Conservation (phyloP, 2,797 vertebrate species). For the Tapera naevia region DNA sequence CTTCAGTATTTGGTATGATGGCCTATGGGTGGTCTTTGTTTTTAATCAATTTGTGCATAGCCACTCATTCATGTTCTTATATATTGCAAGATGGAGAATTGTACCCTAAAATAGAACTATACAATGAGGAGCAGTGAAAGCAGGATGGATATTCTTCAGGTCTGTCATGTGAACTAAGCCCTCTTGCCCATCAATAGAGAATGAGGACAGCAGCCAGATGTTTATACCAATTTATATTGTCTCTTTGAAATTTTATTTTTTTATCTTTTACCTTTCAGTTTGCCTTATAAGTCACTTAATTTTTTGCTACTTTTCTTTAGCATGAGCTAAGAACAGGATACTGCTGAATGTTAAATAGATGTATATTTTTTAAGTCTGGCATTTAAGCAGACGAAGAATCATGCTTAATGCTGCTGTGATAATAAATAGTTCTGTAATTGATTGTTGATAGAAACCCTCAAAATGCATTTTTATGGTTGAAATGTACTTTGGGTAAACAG, state of each 20-base stretch:
- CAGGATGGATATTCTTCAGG: background rate
- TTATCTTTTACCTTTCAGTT: conserved; percentile 23
- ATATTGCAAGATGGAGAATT: background rate
- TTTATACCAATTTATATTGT: background rate
- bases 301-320: conserved; percentile 49
- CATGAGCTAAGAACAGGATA: conserved; percentile 46
- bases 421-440: conserved; percentile 67
- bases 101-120: background rate
- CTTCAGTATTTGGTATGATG: background rate
- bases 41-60: background rate
- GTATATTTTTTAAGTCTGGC: conserved; percentile 31
- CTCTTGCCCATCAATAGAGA: background rate
- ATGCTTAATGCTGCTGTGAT: conserved; percentile 54
- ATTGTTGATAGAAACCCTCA: conserved; percentile 71
- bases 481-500: conserved; percentile 67
- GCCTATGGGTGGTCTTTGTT: background rate
- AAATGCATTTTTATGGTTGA: conserved; percentile 69
- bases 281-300: conserved; percentile 59
- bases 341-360: conserved; percentile 58
- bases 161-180: background rate
- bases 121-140: background rate
- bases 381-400: conserved; percentile 60
- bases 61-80: background rate
- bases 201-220: background rate
- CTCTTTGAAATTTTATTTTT: background rate